A percentile compares a stretch with the other conserved stretches of the same genome.
phyloP scores from a whole-genome alignment of 2,888 invertebrate species.

The Rutpela maculata region DNA sequence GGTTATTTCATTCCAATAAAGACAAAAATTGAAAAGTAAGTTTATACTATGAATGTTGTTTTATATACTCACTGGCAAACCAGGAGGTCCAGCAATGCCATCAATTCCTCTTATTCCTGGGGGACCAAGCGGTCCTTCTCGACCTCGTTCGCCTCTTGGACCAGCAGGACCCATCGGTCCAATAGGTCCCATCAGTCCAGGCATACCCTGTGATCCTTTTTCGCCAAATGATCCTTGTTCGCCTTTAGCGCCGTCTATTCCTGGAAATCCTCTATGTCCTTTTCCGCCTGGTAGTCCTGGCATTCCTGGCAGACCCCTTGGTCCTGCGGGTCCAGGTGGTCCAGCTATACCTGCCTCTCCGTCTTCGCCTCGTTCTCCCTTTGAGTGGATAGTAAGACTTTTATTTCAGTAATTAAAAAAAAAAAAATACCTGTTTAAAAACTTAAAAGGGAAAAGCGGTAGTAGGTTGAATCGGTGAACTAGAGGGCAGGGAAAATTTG shows the following conservation, averaged over 20 bases:
- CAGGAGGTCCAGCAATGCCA: conserved; percentile 87
- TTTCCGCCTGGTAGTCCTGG: conserved; percentile 89
- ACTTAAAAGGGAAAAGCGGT: too few species aligned
- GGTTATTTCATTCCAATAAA: too few species aligned
- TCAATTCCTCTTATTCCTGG: conserved; percentile 88
- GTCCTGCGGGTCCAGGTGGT: conserved; percentile 82
- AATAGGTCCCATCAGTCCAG: conserved; percentile 83
- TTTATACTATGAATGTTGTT: too few species aligned
- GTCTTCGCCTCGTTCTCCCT: conserved; percentile 80
- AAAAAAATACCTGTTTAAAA: too few species aligned
- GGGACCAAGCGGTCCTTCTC: conserved; percentile 87
- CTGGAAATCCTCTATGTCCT: conserved; percentile 88
- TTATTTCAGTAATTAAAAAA: too few species aligned
- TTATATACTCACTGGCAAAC: conserved; percentile 78
- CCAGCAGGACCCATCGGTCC: conserved; percentile 87
- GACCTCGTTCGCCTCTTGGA: conserved; percentile 88
- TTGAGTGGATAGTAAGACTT: conserved; percentile 33
- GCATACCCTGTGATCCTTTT: conserved; percentile 82
- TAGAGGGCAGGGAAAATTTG: not conserved
- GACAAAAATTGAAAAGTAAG: too few species aligned
- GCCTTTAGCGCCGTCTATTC: conserved; percentile 88
- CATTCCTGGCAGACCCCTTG: conserved; percentile 83
- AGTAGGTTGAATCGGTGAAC: too few species aligned
- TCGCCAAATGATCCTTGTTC: conserved; percentile 86
- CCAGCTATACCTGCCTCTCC: conserved; percentile 88